Base-by-base conservation (phyloP, 2,113 vertebrate genomes). In the Cyprinodon tularosa region DNA sequence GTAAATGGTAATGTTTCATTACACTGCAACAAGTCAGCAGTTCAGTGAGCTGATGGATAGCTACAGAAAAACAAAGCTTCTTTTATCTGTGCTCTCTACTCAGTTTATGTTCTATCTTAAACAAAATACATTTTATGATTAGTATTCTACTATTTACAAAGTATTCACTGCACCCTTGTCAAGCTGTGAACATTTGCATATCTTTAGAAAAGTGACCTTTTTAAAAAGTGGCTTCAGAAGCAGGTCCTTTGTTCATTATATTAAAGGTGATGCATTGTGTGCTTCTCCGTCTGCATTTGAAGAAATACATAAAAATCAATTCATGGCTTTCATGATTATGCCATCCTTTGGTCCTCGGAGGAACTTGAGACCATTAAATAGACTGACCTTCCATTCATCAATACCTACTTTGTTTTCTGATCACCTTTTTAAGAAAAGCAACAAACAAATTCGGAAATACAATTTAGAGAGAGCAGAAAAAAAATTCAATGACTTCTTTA, bases 301-400 rank as follows among this genome's bases (percentile, higher is more conserved):
- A 29, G 13, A 77, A 81, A 81, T 74, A 47, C 67, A 72, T 77
- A 62, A 63, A 88, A 88, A 86, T 87, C 87, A 86, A 81, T 87
- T 53, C 42, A 44, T 12, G 29, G 64, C 66, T 72, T 80, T 85
- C 87, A 77, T 68, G 42, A 66, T 68, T n/a, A 77, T 57, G 40
- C 61, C 76, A 71, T 80, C 71, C 69, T 80, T 66, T 37, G 59
- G 67, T 61, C 74, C 39, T 66, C 59, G 50, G 63, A 84, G 77
- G 70, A 84, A 82, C 76, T 53, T 60, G 57, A 77, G 53, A 57
- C 70, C 77, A 66, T 69, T 75, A 72, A 71, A 82, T 76, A 44
- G 45, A 53, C 15, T 76, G 82, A 87, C 81, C 81, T 86, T 88
- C 87, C 57, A 44, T 63, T 60, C 63, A 65, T 65, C 82, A 76